Conservation (phyloP, 2,113 vertebrate species). For the Merops nubicus region DNA sequence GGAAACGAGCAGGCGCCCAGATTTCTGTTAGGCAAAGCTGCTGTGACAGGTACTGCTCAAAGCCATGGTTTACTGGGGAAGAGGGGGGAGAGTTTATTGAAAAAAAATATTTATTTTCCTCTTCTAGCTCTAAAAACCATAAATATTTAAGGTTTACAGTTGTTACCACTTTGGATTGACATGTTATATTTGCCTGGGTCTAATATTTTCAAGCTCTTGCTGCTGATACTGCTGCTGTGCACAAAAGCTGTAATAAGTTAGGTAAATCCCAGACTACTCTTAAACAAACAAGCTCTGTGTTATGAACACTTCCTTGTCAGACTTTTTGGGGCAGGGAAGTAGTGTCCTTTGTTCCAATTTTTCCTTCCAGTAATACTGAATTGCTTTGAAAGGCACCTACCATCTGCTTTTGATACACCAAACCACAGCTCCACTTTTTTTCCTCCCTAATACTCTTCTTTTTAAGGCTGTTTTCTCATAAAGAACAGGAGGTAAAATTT, state of each 20-base stretch:
- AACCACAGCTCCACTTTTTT: not conserved
- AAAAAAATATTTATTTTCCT: not conserved
- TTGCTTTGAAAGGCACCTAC: not conserved
- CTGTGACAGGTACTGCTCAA: not conserved
- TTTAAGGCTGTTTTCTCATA: not conserved
- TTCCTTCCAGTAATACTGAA: not conserved
- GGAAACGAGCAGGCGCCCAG: not conserved
- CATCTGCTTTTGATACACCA: not conserved
- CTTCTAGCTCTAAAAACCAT: not conserved
- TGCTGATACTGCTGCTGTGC: not conserved
- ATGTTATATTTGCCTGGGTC: slow-evolving; percentile 3
- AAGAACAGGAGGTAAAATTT: not conserved
- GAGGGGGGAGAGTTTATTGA: not conserved
- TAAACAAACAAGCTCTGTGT: slow-evolving; percentile 4
- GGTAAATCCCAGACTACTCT: slow-evolving; percentile 31
- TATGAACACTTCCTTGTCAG: not conserved
- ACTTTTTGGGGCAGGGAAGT: not conserved
- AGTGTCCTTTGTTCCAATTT: not conserved
- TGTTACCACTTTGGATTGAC: not conserved
- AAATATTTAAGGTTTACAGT: not conserved
- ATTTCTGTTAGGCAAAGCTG: not conserved
- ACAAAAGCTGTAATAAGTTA: slow-evolving; percentile 33
- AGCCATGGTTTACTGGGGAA: not conserved
- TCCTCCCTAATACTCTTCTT: not conserved
- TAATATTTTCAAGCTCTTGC: slow-evolving; percentile 19